Evolutionary conservation across 1,140 invertebrate species (phyloP), one percentile per base, ranked within the genome.

Genomic region (Agrilus planipennis): DNA sequence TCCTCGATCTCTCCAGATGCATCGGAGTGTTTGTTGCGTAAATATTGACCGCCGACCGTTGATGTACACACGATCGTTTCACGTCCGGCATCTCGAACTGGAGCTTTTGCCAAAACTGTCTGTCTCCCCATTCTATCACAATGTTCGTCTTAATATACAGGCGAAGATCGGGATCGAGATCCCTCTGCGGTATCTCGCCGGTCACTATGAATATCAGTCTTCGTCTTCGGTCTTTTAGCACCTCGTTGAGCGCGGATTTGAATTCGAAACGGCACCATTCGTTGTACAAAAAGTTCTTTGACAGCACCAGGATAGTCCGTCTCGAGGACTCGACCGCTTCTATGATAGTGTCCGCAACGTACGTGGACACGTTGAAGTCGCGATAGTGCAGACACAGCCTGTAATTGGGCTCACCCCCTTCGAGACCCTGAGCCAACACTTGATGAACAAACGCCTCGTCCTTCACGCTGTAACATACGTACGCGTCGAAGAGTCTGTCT

Each of bases 231-330:
- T 84, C 81, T 65, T 87, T 87, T 34, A 93, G 75, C 39, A 88
- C 83, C 63, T 92, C 86, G 56, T 88, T 83, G n/a, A 93, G 71
- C 1, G 90, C 89, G 34, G 81, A 79, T 65, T 90, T 89, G 61
- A 93, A 90, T 64, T 94, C 90, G 57, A 89, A 90, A 38, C 88
- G 75, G 50, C 85, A 82, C 90, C 90, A 95, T 65, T 93, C 88
- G 63, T 87, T 89, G 62, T 88, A 81, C 14, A 95, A 73, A 66
- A 93, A 95, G 67, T 90, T 89, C 61, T 88, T 88, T 2, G 88
- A 89, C 18, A 96, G 60, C 20, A 95, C 80, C 47, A 95, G 74
- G 30, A 95, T 85, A 11, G 89, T 92, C 52, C 89, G 73, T 46
- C 85, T 77, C 12, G 87, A 90, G 18, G 84, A 84, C 54, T 91